Conservation (phyloP, 2,113 vertebrate genomes). For the Clarias gariepinus region DNA sequence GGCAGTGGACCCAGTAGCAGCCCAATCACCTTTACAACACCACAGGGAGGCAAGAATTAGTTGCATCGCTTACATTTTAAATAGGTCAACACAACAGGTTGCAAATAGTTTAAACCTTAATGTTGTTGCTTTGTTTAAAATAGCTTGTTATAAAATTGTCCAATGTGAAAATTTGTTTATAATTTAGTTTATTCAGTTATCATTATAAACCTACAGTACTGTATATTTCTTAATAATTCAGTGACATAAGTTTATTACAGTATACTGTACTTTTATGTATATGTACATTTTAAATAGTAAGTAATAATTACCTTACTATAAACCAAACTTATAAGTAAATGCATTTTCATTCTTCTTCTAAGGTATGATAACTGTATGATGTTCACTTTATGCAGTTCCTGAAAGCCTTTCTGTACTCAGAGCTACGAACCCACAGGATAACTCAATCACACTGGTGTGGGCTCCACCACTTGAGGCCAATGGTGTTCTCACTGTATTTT, state of each 20-base stretch:
- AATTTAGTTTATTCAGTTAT: background rate
- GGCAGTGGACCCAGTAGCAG: slow-evolving; percentile 88
- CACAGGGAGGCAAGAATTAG: slow-evolving; percentile 88
- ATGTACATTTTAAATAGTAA: background rate
- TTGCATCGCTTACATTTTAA: slow-evolving; percentile 22
- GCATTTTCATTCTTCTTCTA: background rate
- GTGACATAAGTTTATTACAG: background rate
- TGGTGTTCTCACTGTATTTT: no score
- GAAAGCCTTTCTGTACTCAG: no score
- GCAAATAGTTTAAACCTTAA: no score
- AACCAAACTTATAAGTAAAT: background rate
- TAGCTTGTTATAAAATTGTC: background rate
- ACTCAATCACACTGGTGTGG: no score
- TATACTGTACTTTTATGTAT: background rate
- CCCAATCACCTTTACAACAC: slow-evolving; percentile 79
- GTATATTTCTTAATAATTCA: background rate
- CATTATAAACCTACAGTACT: background rate
- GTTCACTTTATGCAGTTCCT: no score
- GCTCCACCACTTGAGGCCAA: no score
- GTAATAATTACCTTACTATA: background rate
- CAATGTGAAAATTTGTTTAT: background rate
- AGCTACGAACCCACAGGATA: no score
- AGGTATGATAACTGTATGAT: background rate
- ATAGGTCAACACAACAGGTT: no score
- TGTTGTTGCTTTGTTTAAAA: background rate